Evolutionary conservation across 2,888 invertebrate genomes (phyloP).

Genomic region (Orthonychiurus folsomi): DNA sequence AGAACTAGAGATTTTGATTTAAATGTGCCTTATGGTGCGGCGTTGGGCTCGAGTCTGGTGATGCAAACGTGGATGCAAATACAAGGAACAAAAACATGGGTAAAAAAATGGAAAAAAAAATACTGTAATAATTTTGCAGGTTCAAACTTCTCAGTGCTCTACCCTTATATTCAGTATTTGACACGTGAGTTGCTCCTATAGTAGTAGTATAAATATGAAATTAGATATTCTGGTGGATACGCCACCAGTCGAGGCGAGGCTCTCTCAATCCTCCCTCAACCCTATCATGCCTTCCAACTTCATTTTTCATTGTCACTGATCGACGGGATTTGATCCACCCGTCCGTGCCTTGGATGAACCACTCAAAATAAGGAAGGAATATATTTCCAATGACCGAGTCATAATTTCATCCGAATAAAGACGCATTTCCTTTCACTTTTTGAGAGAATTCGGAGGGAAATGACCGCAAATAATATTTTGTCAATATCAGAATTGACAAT

Average conservation of each 20-base stretch:
- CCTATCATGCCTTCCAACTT: no score
- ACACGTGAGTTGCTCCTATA: slow-evolving; percentile 44
- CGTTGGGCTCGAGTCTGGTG: neutral
- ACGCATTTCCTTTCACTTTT: no score
- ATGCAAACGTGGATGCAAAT: neutral
- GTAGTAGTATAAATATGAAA: neutral
- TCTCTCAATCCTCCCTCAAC: no score
- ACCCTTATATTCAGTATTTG: slow-evolving; percentile 46
- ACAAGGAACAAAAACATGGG: neutral
- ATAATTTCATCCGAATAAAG: no score
- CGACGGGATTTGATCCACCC: no score
- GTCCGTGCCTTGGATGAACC: no score
- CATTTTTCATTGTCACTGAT: neutral
- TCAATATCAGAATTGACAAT: no score
- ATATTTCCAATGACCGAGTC: no score
- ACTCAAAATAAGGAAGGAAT: no score
- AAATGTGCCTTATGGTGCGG: neutral
- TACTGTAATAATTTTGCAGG: slow-evolving; percentile 40
- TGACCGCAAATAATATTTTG: no score
- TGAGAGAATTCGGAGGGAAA: no score
- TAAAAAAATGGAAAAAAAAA: slow-evolving; percentile 3
- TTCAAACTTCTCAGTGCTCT: slow-evolving; percentile 44
- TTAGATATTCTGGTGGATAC: neutral
- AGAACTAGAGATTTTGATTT: neutral
- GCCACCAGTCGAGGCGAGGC: no score